Evolutionary conservation across 2,888 invertebrate genomes (phyloP), one percentile per base, ranked within the genome.

Genomic region (Rotaria socialis): DNA sequence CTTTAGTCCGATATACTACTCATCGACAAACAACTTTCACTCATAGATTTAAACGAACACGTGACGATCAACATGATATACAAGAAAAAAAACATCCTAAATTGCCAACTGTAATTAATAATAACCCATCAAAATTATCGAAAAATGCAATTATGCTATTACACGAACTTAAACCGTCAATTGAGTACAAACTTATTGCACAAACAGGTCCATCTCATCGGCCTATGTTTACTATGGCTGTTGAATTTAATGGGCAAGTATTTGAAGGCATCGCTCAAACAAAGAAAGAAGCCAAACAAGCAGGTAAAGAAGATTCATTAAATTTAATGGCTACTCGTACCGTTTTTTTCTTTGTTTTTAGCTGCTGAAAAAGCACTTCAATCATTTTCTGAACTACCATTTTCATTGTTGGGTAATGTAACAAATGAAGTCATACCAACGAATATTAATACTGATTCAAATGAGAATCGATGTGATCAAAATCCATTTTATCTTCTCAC

Each of bases 91-190:
- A 80, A 80, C 80, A 47, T 24, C 7, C 35, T 14, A 43, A n/a
- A 47, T 43, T n/a, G 47, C 0, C 47, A 47, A 8, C 80, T 4
- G n/a, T 47, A 24, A 47, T 8, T 24, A 24, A 43, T 47, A 47
- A 80, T n/a, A 43, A 24, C n/a, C 11, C 47, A 80, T 47, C 80
- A 47, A 2, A 11, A 47, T 47, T 41, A 56, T 89, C 89, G 5
- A 90, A 90, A 87, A 90, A 90, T 88, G 90, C 90, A n/a, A 87
- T 90, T 58, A 89, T 90, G 90, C 89, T 90, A 87, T 88, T 96
- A 86, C 96, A 96, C 91, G 96, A 96, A 92, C 92, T 96, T 16
- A 94, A 94, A 88, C 94, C 94, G 55, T 47, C 85, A 1, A 80
- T 86, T 56, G 80, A 85, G 84, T 86, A 80, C 52, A 85, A 86